Conservation (phyloP, 2,888 invertebrate species). For the Lasioglossum marginatum region DNA sequence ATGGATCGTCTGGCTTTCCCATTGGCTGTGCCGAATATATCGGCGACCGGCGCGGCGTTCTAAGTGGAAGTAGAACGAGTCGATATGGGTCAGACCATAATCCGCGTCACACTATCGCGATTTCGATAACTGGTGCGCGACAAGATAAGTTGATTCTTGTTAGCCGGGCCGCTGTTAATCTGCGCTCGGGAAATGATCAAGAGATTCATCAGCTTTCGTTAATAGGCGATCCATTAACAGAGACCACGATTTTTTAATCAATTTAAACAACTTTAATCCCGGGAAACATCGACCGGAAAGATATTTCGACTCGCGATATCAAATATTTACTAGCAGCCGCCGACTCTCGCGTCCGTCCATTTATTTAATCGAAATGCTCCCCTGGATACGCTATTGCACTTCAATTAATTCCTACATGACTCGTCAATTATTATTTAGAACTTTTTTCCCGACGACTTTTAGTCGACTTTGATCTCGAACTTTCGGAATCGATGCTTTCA, state of each 20-base stretch:
- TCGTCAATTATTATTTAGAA: not conserved
- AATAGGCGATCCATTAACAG: not conserved
- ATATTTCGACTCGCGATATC: conserved; percentile 9
- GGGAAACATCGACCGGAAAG: not conserved
- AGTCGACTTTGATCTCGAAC: not conserved
- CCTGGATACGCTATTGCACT: not conserved
- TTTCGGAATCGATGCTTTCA: not conserved
- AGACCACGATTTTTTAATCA: not conserved
- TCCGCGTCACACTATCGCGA: conserved; percentile 39
- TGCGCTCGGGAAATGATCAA: not conserved
- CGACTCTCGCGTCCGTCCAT: not conserved
- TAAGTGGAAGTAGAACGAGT: conserved; percentile 47
- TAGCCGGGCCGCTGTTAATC: not conserved
- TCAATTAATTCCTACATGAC: not conserved
- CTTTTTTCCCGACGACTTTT: not conserved
- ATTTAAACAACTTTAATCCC: not conserved
- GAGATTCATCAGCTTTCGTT: not conserved
- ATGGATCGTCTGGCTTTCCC: conserved; percentile 28
- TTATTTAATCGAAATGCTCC: conserved; percentile 3
- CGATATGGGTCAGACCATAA: conserved; percentile 58
- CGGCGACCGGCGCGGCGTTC: not conserved
- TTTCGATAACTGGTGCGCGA: conserved; percentile 36
- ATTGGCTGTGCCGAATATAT: conserved; percentile 19
- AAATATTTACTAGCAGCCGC: conserved; percentile 8
- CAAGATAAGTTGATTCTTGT: conserved; percentile 2